Evolutionary conservation across 2,888 invertebrate genomes (phyloP).

Genomic region (Tanytarsus gracilentus): DNA sequence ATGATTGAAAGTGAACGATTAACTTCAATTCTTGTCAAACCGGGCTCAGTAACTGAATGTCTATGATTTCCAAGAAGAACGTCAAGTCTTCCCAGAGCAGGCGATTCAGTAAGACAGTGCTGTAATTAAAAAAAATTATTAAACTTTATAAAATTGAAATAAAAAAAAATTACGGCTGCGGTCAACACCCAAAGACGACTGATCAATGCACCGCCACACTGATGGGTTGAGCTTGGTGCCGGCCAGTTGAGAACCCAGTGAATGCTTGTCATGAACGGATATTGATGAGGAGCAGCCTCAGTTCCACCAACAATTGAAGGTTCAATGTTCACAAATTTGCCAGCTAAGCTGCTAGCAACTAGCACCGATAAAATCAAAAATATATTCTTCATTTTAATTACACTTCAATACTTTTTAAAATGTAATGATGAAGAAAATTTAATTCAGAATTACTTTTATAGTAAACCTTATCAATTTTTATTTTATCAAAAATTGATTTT

Average conservation of each 20-base stretch:
- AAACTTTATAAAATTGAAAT: background rate
- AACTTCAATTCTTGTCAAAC: constrained; percentile 32
- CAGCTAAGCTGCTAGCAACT: background rate
- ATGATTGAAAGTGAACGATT: background rate
- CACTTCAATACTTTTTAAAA: no score
- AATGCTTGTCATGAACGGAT: constrained; percentile 45
- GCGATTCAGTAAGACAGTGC: constrained; percentile 38
- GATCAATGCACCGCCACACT: constrained; percentile 45
- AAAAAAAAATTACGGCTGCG: background rate
- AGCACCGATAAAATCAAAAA: background rate
- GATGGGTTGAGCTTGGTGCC: constrained; percentile 36
- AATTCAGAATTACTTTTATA: no score
- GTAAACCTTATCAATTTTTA: no score
- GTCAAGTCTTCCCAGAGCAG: constrained; percentile 35
- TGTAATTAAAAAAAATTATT: no score
- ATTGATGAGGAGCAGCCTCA: constrained; percentile 40
- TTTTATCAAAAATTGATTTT: no score
- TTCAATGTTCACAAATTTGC: background rate
- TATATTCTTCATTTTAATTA: no score
- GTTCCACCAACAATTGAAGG: constrained; percentile 38
- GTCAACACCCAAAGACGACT: constrained; percentile 36
- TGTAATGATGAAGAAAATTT: no score
- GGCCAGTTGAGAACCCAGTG: constrained; percentile 32
- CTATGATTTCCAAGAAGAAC: constrained; percentile 41
- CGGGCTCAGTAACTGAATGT: constrained; percentile 33